These are phyloP conservation scores for Leptestheria dahalacensis DNA, from an alignment of 1,140 invertebrate species.

Conservation along the genomic window DNA sequence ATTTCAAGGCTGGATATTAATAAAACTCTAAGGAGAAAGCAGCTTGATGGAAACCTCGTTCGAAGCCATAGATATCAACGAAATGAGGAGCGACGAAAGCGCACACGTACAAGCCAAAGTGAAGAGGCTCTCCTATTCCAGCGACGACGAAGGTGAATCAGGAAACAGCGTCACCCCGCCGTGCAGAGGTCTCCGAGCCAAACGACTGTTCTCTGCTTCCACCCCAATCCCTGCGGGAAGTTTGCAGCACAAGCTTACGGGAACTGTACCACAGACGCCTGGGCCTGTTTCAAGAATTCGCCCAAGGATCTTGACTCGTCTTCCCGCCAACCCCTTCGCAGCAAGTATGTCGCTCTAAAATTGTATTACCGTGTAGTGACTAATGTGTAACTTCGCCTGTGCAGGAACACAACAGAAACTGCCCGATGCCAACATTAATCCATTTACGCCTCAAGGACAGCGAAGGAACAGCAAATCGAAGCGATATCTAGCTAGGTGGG, in stretches of 20 bases:
- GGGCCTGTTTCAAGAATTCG: not conserved
- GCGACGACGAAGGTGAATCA: not conserved
- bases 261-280: not conserved
- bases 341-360: not conserved
- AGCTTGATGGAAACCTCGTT: too few species aligned
- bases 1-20: too few species aligned
- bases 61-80: too few species aligned
- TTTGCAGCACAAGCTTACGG: not conserved
- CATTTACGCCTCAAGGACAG: not conserved
- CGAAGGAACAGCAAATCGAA: not conserved
- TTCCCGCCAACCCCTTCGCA: too few species aligned
- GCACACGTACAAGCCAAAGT: too few species aligned
- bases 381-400: not conserved
- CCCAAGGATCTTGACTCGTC: too few species aligned
- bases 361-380: not conserved
- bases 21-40: too few species aligned
- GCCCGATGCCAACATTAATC: not conserved
- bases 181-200: not conserved
- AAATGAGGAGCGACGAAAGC: too few species aligned
- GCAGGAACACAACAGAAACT: not conserved
- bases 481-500: not conserved
- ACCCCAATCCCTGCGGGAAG: not conserved
- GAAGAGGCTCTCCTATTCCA: not conserved
- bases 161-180: not conserved
- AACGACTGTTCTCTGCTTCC: not conserved